Evolutionary conservation across 2,888 invertebrate species (phyloP), one percentile per base, ranked within the genome.

Genomic region (Thecophora atra): DNA sequence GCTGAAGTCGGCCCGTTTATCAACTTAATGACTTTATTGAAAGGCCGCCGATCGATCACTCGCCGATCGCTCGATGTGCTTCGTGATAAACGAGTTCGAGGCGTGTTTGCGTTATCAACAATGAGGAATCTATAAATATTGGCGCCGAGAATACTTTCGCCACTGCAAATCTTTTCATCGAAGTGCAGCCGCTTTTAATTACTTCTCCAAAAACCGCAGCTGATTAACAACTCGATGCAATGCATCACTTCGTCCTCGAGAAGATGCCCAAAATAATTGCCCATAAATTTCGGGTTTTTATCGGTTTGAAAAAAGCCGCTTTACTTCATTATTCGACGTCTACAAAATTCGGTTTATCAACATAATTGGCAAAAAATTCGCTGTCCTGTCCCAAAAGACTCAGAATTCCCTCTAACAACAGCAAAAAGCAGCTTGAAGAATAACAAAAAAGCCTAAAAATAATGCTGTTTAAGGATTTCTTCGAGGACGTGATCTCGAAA

Each of bases 21-120:
- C 81, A 82, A 82, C 76, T 82, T 82, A 82, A 82, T 82, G 82
- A 81, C 82, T 82, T 81, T 79, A 82, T 82, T 82, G 81, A 82
- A 79, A 81, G 77, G 76, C 24, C 8, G 24, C 6, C n/a, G 17
- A 58, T 58, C 58, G 28, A 28, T 37, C 7, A n/a, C n/a, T n/a
- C 11, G 37, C 37, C 7, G 37, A 37, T 37, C 37, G 37, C 6
- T 37, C 11, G 37, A 37, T 37, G 6, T 37, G 37, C 37, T 6
- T 37, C 11, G 1, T 37, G 37, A 37, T 37, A 11, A 37, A 37
- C 11, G 37, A 6, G 37, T 37, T 37, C 7, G 7, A 37, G 37
- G 37, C 37, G 37, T 37, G 37, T 6, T 11, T 37, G 1, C n/a
- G n/a, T n/a, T n/a, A n/a, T n/a, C n/a, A n/a, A n/a, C n/a, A n/a